A percentile compares a stretch with the other conserved stretches of the same genome.
Conservation (phyloP, 2,888 invertebrate genomes). For the Adelphocoris suturalis region DNA sequence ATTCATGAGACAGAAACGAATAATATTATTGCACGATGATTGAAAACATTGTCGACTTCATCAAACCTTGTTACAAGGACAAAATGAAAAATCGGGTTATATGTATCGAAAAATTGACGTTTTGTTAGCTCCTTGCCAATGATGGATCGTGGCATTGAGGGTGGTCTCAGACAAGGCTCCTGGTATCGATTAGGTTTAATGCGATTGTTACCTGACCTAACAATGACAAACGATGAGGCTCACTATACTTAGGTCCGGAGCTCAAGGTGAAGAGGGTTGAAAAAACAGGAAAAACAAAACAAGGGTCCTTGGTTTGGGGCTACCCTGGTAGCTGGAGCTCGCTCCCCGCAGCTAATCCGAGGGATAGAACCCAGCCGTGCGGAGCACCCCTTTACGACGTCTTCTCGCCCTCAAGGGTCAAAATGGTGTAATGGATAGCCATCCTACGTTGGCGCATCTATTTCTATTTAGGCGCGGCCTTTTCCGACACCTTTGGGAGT, state of each 20-base stretch:
- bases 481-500: slow-evolving; percentile 10
- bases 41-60: slow-evolving; percentile 4
- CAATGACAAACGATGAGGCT: slow-evolving; percentile 26
- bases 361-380: slow-evolving; percentile 36
- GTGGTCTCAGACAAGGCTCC: slow-evolving; percentile 6
- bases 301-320: background rate
- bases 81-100: background rate
- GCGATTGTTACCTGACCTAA: slow-evolving; percentile 36
- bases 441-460: slow-evolving; percentile 55
- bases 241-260: slow-evolving; percentile 13
- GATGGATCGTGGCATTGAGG: slow-evolving; percentile 11
- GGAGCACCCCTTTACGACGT: slow-evolving; percentile 19
- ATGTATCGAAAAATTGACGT: slow-evolving; percentile 17
- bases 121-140: background rate
- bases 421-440: slow-evolving; percentile 35
- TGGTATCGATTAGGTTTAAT: slow-evolving; percentile 33
- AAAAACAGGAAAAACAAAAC: slow-evolving; percentile 16
- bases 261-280: background rate
- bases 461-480: slow-evolving; percentile 56
- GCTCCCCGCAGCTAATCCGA: slow-evolving; percentile 19
- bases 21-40: slow-evolving; percentile 6
- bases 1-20: background rate
- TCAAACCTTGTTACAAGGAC: background rate
- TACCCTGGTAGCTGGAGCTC: background rate
- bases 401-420: slow-evolving; percentile 25